Evolutionary conservation across 2,113 vertebrate genomes (phyloP), one percentile per base, ranked within the genome.

Genomic region (Nanorana parkeri): DNA sequence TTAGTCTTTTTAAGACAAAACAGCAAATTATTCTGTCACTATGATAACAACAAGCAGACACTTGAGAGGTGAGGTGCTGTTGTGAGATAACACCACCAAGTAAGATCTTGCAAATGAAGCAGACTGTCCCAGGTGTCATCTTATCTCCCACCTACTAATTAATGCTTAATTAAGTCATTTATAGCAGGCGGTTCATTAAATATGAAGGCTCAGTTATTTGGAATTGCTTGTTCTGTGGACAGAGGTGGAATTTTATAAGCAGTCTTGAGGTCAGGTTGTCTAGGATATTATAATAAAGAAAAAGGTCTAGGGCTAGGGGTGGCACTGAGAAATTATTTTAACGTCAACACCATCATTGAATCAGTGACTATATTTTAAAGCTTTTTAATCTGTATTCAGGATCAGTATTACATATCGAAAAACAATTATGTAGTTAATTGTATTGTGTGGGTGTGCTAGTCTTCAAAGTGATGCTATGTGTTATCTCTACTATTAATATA

Each of bases 51-150:
- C 51, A 79, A 54, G 80, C 55, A 52, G 63, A 83, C 72, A 66
- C 71, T 83, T 67, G 72, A 75, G 80, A 83, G 80, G 69, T 58
- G 80, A 81, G 80, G 80, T 76, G 80, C 80, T 83, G 71, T 83
- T 83, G 80, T 83, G 80, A 76, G 80, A 83, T 83, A 83, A 83
- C 80, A 76, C 80, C 52, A 83, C 63, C 55, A 76, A 83, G 67
- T 71, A 76, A 82, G 29, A 83, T 83, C 64, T 56, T 83, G 80
- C 63, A 83, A 83, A 83, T 83, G 80, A 83, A 63, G 52, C 72
- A 68, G 80, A 68, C 63, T 68, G 72, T 67, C 80, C 80, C 80
- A 83, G 72, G 80, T 83, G 80, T 76, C 64, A 83, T 83, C 71
- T 83, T 76, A 83, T 80, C 72, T 83, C 71, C 63, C 72, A 83